A percentile compares a stretch with the other conserved stretches of the same genome.
phyloP scores from a whole-genome alignment of 2,888 invertebrate genomes.

The Callyntrura guangdongensis region DNA sequence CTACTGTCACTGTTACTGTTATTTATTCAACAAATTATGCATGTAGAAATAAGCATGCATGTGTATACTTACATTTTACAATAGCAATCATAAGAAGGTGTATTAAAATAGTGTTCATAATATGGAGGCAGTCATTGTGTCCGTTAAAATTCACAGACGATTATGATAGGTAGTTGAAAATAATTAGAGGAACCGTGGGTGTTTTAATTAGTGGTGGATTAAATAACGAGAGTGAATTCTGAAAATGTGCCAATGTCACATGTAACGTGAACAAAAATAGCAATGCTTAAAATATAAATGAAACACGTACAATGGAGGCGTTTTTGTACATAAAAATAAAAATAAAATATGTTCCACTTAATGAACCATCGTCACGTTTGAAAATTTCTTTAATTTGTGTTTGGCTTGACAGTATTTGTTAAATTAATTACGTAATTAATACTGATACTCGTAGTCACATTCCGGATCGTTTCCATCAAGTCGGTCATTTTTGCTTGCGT shows the following conservation, averaged over 20 bases:
- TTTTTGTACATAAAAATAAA: not conserved
- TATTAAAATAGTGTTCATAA: not conserved
- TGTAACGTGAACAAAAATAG: not conserved
- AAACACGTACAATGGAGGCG: not conserved
- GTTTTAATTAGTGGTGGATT: too few relatives aligned
- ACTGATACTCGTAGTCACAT: constrained; percentile 18
- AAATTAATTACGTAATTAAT: not conserved
- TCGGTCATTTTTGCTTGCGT: not conserved
- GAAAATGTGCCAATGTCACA: constrained; percentile 69
- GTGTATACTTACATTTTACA: not conserved
- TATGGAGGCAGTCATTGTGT: too few relatives aligned
- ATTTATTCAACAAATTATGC: not conserved
- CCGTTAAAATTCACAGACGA: too few relatives aligned
- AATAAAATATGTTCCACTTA: not conserved
- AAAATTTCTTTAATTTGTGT: not conserved
- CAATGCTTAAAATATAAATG: not conserved
- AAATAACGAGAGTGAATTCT: constrained; percentile 69
- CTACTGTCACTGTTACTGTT: not conserved
- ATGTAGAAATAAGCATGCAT: not conserved
- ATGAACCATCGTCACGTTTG: too few relatives aligned
- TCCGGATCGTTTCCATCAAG: constrained; percentile 28
- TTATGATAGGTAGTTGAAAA: too few relatives aligned
- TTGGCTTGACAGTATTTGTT: not conserved
- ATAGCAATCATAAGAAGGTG: not conserved
- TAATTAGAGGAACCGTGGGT: too few relatives aligned